Percentiles rank a stretch among this genome's conserved stretches.
These are phyloP conservation scores for Babylonia areolata DNA, from an alignment of 1,140 invertebrate species.

Conservation along the genomic window DNA sequence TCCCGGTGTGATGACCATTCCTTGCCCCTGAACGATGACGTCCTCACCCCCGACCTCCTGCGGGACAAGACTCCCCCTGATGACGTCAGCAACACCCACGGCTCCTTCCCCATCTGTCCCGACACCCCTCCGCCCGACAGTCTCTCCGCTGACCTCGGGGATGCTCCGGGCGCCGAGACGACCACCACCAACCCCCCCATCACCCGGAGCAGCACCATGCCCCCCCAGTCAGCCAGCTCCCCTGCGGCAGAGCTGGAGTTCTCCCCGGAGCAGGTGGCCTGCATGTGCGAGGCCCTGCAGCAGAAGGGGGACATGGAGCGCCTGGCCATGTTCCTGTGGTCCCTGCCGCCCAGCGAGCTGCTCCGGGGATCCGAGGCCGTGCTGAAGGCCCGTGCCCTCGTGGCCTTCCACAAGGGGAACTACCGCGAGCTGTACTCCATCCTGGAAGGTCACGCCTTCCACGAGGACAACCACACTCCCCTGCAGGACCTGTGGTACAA, in stretches of 20 bases:
- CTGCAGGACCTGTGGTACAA: constrained; percentile 97
- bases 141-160: neutral
- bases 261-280: constrained; percentile 98
- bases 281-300: constrained; percentile 98
- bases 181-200: constrained; percentile 33
- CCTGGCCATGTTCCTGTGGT: constrained; percentile 97
- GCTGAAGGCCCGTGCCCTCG: constrained; percentile 97
- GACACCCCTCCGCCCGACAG: constrained; percentile 24
- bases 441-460: constrained; percentile 92
- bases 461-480: constrained; percentile 87
- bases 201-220: constrained; percentile 23
- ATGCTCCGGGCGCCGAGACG: neutral
- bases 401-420: constrained; percentile 84
- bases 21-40: constrained; percentile 31
- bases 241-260: constrained; percentile 53
- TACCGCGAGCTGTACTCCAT: constrained; percentile 92
- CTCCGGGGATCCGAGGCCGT: constrained; percentile 95
- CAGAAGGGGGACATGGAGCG: constrained; percentile 95
- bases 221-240: constrained; percentile 16
- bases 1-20: constrained; percentile 8
- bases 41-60: constrained; percentile 15
- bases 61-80: constrained; percentile 21
- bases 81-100: constrained; percentile 9
- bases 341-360: constrained; percentile 94
- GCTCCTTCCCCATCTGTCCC: neutral